A percentile compares a stretch with the other conserved stretches of the same genome.
phyloP scores from a whole-genome alignment of 2,888 invertebrate genomes.

The Halocaridina rubra region DNA sequence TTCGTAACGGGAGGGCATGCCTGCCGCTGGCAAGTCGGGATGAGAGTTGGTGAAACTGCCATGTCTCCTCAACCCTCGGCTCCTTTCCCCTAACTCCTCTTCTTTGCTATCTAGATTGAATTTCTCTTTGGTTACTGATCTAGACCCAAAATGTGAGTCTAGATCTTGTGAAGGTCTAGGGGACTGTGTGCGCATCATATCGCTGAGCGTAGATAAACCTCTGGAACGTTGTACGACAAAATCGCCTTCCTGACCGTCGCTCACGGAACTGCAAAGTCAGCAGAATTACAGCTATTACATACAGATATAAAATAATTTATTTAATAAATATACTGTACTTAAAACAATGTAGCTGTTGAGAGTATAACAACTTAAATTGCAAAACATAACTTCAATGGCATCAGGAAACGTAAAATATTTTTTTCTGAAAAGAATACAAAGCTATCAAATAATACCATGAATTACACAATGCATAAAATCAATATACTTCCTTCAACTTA shows the following conservation, averaged over 20 bases:
- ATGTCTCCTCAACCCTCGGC: constrained; percentile 46
- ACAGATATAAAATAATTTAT: too few relatives aligned
- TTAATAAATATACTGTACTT: too few relatives aligned
- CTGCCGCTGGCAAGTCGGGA: constrained; percentile 60
- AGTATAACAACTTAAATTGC: too few relatives aligned
- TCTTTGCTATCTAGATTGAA: constrained; percentile 76
- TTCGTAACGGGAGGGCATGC: constrained; percentile 62
- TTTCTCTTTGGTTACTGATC: constrained; percentile 72
- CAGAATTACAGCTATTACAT: not conserved
- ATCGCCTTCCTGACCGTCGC: constrained; percentile 63
- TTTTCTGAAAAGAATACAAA: too few relatives aligned
- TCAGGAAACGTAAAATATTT: too few relatives aligned
- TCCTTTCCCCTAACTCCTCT: constrained; percentile 75
- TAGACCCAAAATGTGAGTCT: constrained; percentile 39
- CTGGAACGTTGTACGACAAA: constrained; percentile 63
- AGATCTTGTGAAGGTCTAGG: constrained; percentile 57
- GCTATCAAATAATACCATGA: too few relatives aligned
- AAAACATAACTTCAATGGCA: too few relatives aligned
- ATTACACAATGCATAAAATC: too few relatives aligned
- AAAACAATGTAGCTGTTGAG: too few relatives aligned
- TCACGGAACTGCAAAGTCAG: constrained; percentile 54
- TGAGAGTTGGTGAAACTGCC: constrained; percentile 61
- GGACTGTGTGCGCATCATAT: constrained; percentile 62
- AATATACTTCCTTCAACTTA: too few relatives aligned
- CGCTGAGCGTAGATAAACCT: constrained; percentile 61